Base-by-base conservation (phyloP, 2,888 invertebrate genomes). In the Leptarthrus brevirostris region DNA sequence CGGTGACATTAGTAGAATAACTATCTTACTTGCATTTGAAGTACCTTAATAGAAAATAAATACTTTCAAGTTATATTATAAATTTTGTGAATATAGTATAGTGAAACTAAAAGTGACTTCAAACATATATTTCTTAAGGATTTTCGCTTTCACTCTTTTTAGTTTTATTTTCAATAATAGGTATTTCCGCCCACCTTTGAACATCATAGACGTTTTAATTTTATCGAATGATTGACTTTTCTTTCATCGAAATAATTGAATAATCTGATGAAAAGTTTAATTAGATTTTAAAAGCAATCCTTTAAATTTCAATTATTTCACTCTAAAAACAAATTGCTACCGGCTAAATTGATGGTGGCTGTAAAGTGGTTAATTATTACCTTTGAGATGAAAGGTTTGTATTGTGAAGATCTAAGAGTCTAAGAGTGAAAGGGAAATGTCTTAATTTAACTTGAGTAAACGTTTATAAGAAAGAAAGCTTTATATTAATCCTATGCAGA, bases 331-430 rank as follows among this genome's bases (percentile, higher is more conserved):
- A 44, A 24, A 64, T 16, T 44, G 64, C 64, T 47, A 47, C 16
- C 40, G 64, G 64, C 47, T 12, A 64, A 47, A 64, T 64, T 26
- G 24, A 64, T 24, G 16, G 26, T 6, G 64, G 24, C 24, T 64
- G 44, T 22, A 22, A 64, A 64, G 44, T 44, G 64, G 47, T 44
- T 64, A 64, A 64, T 64, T 64, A 64, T 36, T 40, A 36, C 58
- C 36, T 36, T 36, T 18, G 34, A 47, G 14, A 30, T 61, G 44
- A 10, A 64, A 64, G 64, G 22, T 64, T 64, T 64, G 64, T 64
- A 44, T 24, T 20, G 20, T 24, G 22, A 24, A 64, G 40, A 58
- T 58, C 64, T 64, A 64, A 64, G 47, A 64, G 24, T 18, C n/a
- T 16, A 6, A 22, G 2, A 18, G 22, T 61, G 22, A 12, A 14